Evolutionary conservation across 1,140 invertebrate genomes (phyloP), one percentile per base, ranked within the genome.

Genomic region (Temnothorax longispinosus): DNA sequence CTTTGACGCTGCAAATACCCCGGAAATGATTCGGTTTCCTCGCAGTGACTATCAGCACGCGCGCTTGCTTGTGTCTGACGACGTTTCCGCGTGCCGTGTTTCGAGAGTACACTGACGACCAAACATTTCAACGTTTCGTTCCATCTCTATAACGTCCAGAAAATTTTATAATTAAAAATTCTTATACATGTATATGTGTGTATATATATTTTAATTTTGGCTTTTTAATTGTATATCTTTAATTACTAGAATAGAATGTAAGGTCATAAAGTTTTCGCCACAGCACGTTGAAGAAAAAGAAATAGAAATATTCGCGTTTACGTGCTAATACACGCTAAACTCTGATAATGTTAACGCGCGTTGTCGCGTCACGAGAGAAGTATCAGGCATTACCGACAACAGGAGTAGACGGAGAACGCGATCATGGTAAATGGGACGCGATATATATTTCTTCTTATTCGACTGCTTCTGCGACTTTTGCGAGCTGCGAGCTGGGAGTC

Each of bases 1-100:
- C 77, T 88, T 88, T 88, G 87, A 88, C 27, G 76, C 47, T 35
- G 21, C 62, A 74, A 69, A 72, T 82, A 82, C 38, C 52, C 86
- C 76, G 87, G 87, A 88, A 88, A 88, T 87, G 87, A 87, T 76
- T 86, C 77, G 62, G 85, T 88, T 88, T 88, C 87, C 87, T 76
- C 10, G 18, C 67, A 47, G 67, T 74, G 54, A 75, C 56, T 84
- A 84, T 75, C 80, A 62, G 69, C 41, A 60, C 35, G 78, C 47
- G 13, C 38, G 38, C 3, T 27, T 41, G 8, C 15, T 71, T 54
- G 62, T 50, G 4, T 47, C 18, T 41, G 64, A 32, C 27, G 41
- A 60, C 54, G n/a, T 41, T 62, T 74, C 32, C 38, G 69, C 2
- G 13, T 72, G 38, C 72, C 52, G 5, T 35, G 11, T 58, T 47